A percentile compares a stretch with the other conserved stretches of the same genome.
Conservation (phyloP, 2,113 vertebrate genomes). For the Camelus dromedarius region DNA sequence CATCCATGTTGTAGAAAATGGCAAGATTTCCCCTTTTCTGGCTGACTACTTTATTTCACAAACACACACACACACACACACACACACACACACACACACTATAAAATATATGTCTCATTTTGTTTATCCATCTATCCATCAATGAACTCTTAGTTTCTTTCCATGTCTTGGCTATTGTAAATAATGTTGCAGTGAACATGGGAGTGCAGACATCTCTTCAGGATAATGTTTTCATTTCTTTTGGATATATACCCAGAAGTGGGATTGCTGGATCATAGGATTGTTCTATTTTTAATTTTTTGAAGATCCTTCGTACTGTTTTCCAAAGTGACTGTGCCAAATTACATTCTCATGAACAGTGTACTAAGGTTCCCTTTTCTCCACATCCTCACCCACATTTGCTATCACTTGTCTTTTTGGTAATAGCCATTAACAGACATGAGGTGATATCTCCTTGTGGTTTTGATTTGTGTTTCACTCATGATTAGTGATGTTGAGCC, state of each 20-base stretch:
- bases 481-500: not conserved
- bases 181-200: not conserved
- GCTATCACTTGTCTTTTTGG: not conserved
- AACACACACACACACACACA: too few species aligned
- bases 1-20: not conserved
- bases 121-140: not conserved
- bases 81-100: too few species aligned
- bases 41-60: not conserved
- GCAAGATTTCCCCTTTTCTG: not conserved
- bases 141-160: not conserved
- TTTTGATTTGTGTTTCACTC: not conserved
- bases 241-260: not conserved
- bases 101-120: not conserved
- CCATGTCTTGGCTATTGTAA: not conserved
- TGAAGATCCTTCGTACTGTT: not conserved
- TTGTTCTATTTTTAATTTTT: not conserved
- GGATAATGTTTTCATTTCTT: not conserved
- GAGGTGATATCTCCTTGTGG: not conserved
- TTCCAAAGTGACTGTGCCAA: not conserved
- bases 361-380: not conserved
- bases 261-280: not conserved
- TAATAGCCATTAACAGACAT: not conserved
- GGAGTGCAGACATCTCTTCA: not conserved
- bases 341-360: not conserved
- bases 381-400: not conserved